Percentiles rank a stretch among this genome's conserved stretches.
phyloP scores from a whole-genome alignment of 2,797 vertebrate species.

The Aphelocoma californica region DNA sequence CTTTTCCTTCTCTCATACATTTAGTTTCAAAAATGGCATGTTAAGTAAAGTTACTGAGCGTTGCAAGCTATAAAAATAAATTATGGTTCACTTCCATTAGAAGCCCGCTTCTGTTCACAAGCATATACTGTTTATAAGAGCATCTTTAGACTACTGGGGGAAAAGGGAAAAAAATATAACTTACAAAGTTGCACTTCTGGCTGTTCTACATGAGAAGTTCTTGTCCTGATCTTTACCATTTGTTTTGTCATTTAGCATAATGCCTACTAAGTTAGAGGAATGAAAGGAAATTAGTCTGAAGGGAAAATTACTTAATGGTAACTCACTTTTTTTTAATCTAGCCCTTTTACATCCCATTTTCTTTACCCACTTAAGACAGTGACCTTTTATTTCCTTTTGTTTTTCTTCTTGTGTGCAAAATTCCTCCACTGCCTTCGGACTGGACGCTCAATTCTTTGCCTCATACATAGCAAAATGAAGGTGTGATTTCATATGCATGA shows the following conservation, averaged over 20 bases:
- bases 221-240: background rate
- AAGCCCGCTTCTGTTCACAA: background rate
- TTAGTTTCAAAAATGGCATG: background rate
- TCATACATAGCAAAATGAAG: background rate
- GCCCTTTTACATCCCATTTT: background rate
- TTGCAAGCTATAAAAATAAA: slow-evolving; percentile 16
- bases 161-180: background rate
- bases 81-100: background rate
- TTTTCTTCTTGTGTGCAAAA: background rate
- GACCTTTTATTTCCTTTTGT: background rate
- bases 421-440: background rate
- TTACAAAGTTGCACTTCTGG: background rate
- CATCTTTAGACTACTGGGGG: background rate
- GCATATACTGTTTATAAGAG: background rate
- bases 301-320: background rate
- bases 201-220: background rate
- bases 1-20: background rate
- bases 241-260: background rate
- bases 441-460: background rate
- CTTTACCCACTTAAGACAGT: background rate
- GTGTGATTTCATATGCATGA: background rate
- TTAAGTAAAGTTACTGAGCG: background rate
- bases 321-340: background rate
- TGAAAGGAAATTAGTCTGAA: background rate
- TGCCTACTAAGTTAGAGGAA: background rate